Base-by-base conservation (phyloP, 2,113 vertebrate genomes). In the Maylandia zebra region DNA sequence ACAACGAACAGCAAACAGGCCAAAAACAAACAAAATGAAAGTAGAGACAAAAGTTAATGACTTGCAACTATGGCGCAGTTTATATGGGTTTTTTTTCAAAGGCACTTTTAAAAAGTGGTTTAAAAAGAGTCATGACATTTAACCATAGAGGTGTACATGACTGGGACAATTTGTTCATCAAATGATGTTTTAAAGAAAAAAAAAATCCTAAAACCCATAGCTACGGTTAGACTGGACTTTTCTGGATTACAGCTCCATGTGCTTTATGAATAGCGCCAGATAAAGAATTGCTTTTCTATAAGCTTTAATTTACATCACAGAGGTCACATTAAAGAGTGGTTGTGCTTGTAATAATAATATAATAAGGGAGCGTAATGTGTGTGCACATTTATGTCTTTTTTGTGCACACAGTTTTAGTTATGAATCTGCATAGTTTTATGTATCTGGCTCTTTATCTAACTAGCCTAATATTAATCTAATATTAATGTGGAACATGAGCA, bases 1-100 rank as follows among this genome's bases (percentile, higher is more conserved):
- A 38, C 34, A 69, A 41, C 3, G 4, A 22, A 69, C 64, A 71
- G 7, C n/a, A 22, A 41, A 41, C 17, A 66, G 17, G 17, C 4
- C 17, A 66, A 66, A 66, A 66, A 38, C 17, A 66, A 66, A 38
- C 64, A 24, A 41, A 13, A 41, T 41, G 64, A 24, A 41, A 9
- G 11, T 41, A 41, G n/a, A 24, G 11, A 14, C 12, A 22, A 14
- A 41, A 13, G 36, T 41, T 24, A 41, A 69, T 22, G 19, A 69
- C n/a, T 22, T 41, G 19, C 36, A 41, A 22, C 36, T 11, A 41
- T 69, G 36, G 12, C 5, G 2, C n/a, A 69, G 30, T 64, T 36
- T 19, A 19, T 36, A 4, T 34, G 16, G 1, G 0, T 0, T 4
- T 17, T 4, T 61, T 34, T 64, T 36, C 17, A 19, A 19, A 64